These are phyloP conservation scores for Aphelocoma coerulescens DNA, from an alignment of 2,113 vertebrate genomes.

Conservation along the genomic window DNA sequence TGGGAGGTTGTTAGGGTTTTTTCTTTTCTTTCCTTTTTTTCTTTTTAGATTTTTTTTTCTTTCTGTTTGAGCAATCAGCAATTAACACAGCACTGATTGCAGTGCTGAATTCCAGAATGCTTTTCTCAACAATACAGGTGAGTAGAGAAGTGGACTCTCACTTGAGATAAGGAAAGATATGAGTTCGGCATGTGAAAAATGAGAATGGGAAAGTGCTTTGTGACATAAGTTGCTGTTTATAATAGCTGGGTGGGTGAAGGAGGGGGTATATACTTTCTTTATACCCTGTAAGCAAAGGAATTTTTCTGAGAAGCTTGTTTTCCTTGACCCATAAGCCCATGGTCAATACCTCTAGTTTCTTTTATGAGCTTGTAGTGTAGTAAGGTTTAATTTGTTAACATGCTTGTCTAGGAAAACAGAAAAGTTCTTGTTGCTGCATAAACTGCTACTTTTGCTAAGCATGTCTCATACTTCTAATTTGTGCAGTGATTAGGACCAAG, in stretches of 20 bases:
- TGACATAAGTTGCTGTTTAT: background rate
- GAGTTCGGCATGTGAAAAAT: background rate
- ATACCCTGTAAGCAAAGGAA: background rate
- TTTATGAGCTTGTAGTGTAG: background rate
- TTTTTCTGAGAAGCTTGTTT: background rate
- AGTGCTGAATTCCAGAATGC: background rate
- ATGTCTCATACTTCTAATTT: background rate
- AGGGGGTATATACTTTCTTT: background rate
- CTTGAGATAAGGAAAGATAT: conserved; percentile 20
- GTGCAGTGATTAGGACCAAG: background rate
- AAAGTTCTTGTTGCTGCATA: background rate
- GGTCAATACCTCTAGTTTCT: background rate
- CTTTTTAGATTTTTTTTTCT: no score
- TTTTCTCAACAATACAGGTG: background rate
- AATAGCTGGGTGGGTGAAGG: background rate
- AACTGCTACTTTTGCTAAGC: background rate
- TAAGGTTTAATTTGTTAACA: background rate
- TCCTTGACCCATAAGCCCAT: background rate
- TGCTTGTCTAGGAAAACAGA: background rate
- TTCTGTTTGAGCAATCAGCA: background rate
- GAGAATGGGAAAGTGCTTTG: conserved; percentile 8
- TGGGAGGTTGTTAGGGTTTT: background rate
- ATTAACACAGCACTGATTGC: background rate
- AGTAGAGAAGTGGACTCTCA: background rate
- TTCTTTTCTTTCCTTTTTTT: no score